Conservation (phyloP, 1,140 invertebrate species). For the Drosophila sturtevanti region DNA sequence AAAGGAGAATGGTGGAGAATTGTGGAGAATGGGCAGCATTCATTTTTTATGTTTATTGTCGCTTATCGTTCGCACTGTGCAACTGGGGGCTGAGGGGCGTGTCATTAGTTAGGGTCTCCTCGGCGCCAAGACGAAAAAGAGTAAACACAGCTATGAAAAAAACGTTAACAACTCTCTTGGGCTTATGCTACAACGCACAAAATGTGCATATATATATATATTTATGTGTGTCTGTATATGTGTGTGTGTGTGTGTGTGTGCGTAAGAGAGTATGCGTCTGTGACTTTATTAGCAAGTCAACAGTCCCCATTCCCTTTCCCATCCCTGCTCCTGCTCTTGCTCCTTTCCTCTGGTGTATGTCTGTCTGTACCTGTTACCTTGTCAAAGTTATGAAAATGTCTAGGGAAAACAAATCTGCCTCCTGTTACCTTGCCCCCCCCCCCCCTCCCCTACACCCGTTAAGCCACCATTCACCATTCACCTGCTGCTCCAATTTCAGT, state of each 20-base stretch:
- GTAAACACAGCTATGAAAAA: slow-evolving; percentile 76
- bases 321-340: too few relatives aligned
- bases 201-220: slow-evolving; percentile 15
- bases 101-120: slow-evolving; percentile 74
- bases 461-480: background rate
- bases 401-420: slow-evolving; percentile 44
- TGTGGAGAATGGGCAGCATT: slow-evolving; percentile 33
- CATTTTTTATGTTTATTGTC: slow-evolving; percentile 80
- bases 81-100: slow-evolving; percentile 36
- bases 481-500: background rate
- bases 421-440: background rate
- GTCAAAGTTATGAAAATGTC: slow-evolving; percentile 74
- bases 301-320: background rate
- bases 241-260: slow-evolving; percentile 32
- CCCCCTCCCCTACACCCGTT: background rate
- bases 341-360: slow-evolving; percentile 10
- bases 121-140: slow-evolving; percentile 75
- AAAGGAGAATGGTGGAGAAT: background rate
- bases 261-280: slow-evolving; percentile 18
- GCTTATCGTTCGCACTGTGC: slow-evolving; percentile 58
- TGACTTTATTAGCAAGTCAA: slow-evolving; percentile 49
- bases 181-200: slow-evolving; percentile 48
- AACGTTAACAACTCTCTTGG: slow-evolving; percentile 80
- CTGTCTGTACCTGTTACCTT: slow-evolving; percentile 55
- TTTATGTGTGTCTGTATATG: background rate